These are phyloP conservation scores for Mastomys coucha DNA, from an alignment of 2,113 vertebrate species.

Conservation along the genomic window DNA sequence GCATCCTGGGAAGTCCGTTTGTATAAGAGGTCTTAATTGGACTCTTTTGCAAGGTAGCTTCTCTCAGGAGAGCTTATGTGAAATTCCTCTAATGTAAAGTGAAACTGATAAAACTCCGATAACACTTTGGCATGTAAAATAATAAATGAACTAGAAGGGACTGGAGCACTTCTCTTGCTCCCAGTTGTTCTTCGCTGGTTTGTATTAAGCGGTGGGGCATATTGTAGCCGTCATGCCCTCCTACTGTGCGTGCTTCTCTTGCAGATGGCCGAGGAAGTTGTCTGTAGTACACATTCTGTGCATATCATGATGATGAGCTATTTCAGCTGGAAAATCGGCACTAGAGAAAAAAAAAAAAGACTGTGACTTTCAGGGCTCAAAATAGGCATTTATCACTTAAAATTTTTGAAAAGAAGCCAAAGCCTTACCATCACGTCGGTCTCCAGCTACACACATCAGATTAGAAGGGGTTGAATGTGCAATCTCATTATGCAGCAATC, in stretches of 20 bases:
- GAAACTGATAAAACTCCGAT: background rate
- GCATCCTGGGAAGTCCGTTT: background rate
- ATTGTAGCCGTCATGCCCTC: background rate
- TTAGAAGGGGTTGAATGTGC: background rate
- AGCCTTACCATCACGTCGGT: background rate
- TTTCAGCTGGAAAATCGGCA: conserved; percentile 66
- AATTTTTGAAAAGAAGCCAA: conserved; percentile 33
- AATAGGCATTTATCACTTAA: conserved; percentile 69
- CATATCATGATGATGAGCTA: conserved; percentile 67
- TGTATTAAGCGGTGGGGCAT: conserved; percentile 10
- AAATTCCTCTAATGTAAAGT: background rate
- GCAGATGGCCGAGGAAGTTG: conserved; percentile 65
- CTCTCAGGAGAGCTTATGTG: background rate
- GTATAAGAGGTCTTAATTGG: background rate
- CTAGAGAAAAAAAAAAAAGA: conserved; percentile 9
- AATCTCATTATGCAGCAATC: conserved; percentile 52
- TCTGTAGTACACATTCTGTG: conserved; percentile 42
- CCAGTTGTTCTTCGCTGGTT: conserved; percentile 62
- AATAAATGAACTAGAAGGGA: conserved; percentile 42
- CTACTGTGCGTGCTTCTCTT: background rate
- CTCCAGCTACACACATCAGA: background rate
- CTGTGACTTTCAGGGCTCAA: conserved; percentile 51
- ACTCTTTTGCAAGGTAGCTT: background rate
- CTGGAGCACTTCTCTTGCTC: background rate
- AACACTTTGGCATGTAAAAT: background rate